phyloP scores from a whole-genome alignment of 2,797 vertebrate genomes.

The Pseudotriccus pelzelni region DNA sequence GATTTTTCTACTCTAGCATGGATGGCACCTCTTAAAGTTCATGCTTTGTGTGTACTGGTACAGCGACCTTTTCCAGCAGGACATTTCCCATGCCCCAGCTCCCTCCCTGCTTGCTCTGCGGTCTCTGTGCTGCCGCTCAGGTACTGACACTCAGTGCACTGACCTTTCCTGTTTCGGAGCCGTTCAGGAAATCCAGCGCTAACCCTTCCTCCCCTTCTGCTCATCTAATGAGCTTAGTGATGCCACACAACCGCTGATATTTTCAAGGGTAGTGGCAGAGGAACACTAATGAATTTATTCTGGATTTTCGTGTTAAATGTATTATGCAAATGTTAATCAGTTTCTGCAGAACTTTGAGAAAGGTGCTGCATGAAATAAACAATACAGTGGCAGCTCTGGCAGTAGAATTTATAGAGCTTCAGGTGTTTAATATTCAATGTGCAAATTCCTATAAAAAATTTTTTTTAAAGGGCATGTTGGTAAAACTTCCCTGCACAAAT shows the following conservation, averaged over 20 bases:
- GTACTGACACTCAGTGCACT: background rate
- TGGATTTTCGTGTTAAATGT: constrained; percentile 58
- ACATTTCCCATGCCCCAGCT: background rate
- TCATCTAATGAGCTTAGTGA: constrained; percentile 32
- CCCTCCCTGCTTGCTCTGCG: background rate
- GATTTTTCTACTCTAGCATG: background rate
- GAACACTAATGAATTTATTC: constrained; percentile 64
- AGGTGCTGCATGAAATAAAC: constrained; percentile 56
- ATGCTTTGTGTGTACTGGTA: background rate
- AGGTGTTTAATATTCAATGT: constrained; percentile 63
- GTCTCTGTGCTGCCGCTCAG: background rate
- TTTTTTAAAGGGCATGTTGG: constrained; percentile 57
- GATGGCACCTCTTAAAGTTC: background rate
- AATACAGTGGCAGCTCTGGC: background rate
- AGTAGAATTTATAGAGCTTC: background rate
- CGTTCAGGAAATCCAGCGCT: background rate
- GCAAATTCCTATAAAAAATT: background rate
- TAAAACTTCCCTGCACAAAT: constrained; percentile 44
- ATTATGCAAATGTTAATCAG: constrained; percentile 70
- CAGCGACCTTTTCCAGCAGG: background rate
- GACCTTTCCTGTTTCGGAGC: constrained; percentile 17
- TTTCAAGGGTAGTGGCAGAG: constrained; percentile 37
- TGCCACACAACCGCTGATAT: constrained; percentile 18
- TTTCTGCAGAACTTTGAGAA: constrained; percentile 35
- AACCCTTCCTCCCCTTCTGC: background rate